phyloP scores from a whole-genome alignment of 2,113 vertebrate species.

The Cryptomyrus ogoouensis region DNA sequence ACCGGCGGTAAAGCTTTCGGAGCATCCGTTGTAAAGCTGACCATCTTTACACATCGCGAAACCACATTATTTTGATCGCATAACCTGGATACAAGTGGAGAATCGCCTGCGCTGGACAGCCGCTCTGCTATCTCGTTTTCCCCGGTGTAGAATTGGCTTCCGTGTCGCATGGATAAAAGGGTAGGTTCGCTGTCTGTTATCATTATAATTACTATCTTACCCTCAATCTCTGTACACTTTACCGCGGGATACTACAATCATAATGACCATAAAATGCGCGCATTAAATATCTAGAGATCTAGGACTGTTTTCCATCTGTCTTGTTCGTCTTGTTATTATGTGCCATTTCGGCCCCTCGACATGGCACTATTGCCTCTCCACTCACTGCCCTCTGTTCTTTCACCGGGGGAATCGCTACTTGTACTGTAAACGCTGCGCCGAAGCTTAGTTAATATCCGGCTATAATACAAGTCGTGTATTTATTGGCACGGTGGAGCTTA shows the following conservation, averaged over 20 bases:
- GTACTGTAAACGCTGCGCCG: background rate
- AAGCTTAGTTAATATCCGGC: background rate
- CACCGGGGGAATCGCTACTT: background rate
- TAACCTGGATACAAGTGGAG: constrained; percentile 22
- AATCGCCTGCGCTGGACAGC: constrained; percentile 26
- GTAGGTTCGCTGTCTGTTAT: constrained; percentile 21
- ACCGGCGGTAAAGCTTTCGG: background rate
- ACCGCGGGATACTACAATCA: background rate
- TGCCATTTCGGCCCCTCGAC: constrained; percentile 10
- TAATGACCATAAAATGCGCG: background rate
- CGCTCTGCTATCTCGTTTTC: constrained; percentile 32
- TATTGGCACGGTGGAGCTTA: background rate
- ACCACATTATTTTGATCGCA: constrained; percentile 17
- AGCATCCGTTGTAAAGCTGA: background rate
- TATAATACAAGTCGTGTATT: background rate
- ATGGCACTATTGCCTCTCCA: background rate
- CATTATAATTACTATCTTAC: constrained; percentile 1
- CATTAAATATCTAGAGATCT: background rate
- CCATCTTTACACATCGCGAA: constrained; percentile 4
- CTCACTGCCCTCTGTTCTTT: background rate
- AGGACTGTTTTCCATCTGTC: background rate
- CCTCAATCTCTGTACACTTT: background rate
- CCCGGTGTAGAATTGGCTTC: constrained; percentile 35
- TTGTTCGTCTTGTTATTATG: background rate
- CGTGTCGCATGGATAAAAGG: constrained; percentile 48